Evolutionary conservation across 2,888 invertebrate genomes (phyloP), one percentile per base, ranked within the genome.

Genomic region (Tipula unca): DNA sequence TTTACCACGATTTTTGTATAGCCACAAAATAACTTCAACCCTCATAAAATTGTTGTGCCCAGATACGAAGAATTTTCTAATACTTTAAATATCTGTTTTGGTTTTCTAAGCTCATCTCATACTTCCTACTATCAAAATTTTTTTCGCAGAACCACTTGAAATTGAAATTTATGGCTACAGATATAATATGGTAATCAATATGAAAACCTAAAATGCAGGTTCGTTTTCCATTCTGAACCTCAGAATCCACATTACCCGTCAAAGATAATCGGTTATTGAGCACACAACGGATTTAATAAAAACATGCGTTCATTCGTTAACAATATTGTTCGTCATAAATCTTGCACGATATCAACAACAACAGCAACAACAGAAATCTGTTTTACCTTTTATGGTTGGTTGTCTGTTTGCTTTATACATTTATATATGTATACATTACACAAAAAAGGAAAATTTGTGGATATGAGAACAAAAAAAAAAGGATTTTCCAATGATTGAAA

Each of bases 261-360:
- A 69, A 69, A 69, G 69, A 10, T 69, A 69, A 69, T 69, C 69
- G 69, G 69, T 69, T 69, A 69, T 69, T 69, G 69, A 69, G 69
- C 25, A 69, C 69, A 69, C 69, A 25, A 25, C 69, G 20, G 69
- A 69, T 25, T 69, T 69, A 69, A 69, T 25, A 69, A 32, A 69
- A 69, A 25, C 25, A 25, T 69, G 25, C 13, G 69, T 25, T 69
- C 69, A 25, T 69, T 69, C 69, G 69, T 25, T 69, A 69, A 8
- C 69, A 69, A 10, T 69, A 69, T 69, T 25, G 69, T 69, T 69
- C 69, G 25, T 69, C 69, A 69, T 69, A 69, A 69, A 69, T 69
- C 69, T 69, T 10, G 25, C 8, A 69, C 69, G 25, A 69, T 69
- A 69, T 10, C 69, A 8, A 69, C 13, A 20, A 69, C 69, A 69